Evolutionary conservation across 2,113 vertebrate species (phyloP), one percentile per base, ranked within the genome.

Genomic region (Sylvilagus bachmani): DNA sequence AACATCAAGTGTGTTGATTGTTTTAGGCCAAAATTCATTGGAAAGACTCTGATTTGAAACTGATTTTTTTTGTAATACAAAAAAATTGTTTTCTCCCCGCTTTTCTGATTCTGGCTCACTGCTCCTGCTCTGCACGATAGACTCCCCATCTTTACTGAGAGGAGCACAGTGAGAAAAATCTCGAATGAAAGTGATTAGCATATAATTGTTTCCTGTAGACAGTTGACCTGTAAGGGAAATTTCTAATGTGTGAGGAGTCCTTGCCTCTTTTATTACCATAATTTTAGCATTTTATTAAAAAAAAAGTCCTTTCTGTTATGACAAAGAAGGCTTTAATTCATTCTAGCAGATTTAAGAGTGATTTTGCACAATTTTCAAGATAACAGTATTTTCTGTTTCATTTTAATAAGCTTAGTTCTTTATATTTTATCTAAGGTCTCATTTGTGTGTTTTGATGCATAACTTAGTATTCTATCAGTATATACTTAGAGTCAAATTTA

Each of bases 231-330:
- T 33, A 77, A 81, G 13, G 61, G 55, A 51, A 49, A 11, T 82
- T 73, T 95, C 17, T 22, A 38, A 44, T 4, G 6, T 22, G 25
- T 69, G 12, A 86, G 79, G 77, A 82, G 62, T 7, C 33, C 17
- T 77, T 75, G n/a, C 29, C 55, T 55, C 33, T 86, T 93, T 86
- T 70, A 61, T 83, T 36, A 38, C 58, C 44, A 2, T 64, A 55
- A 93, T 22, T 81, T 86, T 21, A 31, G 33, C 11, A 36, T 66
- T 85, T 17, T 27, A 61, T 81, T 44, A 44, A 58, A 58, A 66
- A 51, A 90, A 92, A 61, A 88, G 61, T 19, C 49, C 87, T 67
- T 77, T 96, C 94, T 69, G 86, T 83, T 90, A 55, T 67, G 70
- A 61, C 51, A 31, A 88, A 77, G 55, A 81, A 95, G 38, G 27